Conservation (phyloP, 2,888 invertebrate genomes). For the Clostera curtula region DNA sequence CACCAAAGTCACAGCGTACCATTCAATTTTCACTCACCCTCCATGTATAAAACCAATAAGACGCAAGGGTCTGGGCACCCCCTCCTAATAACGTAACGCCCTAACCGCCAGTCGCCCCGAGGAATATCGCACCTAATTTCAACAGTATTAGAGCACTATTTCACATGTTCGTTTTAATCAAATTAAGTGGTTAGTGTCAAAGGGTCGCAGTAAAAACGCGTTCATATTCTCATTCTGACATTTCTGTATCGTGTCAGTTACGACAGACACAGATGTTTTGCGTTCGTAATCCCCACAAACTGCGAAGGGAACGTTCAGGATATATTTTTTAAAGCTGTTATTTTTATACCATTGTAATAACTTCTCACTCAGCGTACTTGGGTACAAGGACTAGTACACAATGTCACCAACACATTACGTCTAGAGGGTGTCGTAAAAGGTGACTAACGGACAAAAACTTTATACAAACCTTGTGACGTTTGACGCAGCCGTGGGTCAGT, state of each 20-base stretch:
- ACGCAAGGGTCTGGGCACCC: constrained; percentile 54
- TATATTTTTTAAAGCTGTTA: no score
- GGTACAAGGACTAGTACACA: no score
- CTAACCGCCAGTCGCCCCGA: constrained; percentile 29
- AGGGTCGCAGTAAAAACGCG: constrained; percentile 42
- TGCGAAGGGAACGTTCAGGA: neutral
- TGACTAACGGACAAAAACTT: no score
- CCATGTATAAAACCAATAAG: constrained; percentile 66
- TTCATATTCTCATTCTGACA: constrained; percentile 27
- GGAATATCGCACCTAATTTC: constrained; percentile 25
- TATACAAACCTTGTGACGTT: no score
- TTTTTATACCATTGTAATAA: no score
- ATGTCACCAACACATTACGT: no score
- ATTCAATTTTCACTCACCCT: constrained; percentile 53
- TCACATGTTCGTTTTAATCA: constrained; percentile 16
- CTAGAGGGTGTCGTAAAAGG: no score
- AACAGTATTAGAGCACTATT: constrained; percentile 8
- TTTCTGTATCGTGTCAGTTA: constrained; percentile 31
- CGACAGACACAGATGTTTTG: constrained; percentile 26
- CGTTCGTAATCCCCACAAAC: constrained; percentile 1
- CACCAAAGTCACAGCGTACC: constrained; percentile 51
- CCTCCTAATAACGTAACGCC: constrained; percentile 45
- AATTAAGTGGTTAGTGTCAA: constrained; percentile 42
- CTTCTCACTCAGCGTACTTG: no score
- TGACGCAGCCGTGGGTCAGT: no score